Conservation (phyloP, 2,888 invertebrate genomes). For the Pachydiplax longipennis region DNA sequence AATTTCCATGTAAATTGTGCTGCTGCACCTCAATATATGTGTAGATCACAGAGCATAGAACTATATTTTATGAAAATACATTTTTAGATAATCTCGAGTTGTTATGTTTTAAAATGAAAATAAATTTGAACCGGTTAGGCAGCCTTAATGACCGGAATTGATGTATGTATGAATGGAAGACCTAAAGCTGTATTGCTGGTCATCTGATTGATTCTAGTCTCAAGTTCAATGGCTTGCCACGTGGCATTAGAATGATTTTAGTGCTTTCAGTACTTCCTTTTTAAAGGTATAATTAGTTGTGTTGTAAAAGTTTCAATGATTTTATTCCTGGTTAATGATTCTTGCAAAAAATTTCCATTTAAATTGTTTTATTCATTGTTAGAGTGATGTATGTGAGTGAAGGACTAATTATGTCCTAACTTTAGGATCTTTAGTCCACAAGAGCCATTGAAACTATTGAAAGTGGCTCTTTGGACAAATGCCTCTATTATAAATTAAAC, state of each 20-base stretch:
- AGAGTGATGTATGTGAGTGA: background rate
- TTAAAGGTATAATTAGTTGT: background rate
- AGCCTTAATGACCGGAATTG: constrained; percentile 15
- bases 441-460: too few relatives aligned
- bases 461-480: too few relatives aligned
- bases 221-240: constrained; percentile 30
- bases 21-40: constrained; percentile 7
- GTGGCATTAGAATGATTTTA: constrained; percentile 11
- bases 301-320: constrained; percentile 27
- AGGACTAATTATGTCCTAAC: too few relatives aligned
- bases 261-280: constrained; percentile 34
- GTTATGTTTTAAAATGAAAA: constrained; percentile 34
- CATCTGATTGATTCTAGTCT: constrained; percentile 39
- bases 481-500: too few relatives aligned
- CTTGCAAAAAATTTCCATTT: background rate
- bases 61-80: constrained; percentile 43
- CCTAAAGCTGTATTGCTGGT: constrained; percentile 33
- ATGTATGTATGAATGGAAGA: constrained; percentile 34
- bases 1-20: constrained; percentile 16
- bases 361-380: background rate
- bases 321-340: constrained; percentile 7
- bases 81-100: constrained; percentile 38
- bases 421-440: too few relatives aligned
- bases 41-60: constrained; percentile 44
- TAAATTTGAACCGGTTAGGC: constrained; percentile 15